phyloP scores from a whole-genome alignment of 2,888 invertebrate genomes.

The Nipponacmea schrenckii region DNA sequence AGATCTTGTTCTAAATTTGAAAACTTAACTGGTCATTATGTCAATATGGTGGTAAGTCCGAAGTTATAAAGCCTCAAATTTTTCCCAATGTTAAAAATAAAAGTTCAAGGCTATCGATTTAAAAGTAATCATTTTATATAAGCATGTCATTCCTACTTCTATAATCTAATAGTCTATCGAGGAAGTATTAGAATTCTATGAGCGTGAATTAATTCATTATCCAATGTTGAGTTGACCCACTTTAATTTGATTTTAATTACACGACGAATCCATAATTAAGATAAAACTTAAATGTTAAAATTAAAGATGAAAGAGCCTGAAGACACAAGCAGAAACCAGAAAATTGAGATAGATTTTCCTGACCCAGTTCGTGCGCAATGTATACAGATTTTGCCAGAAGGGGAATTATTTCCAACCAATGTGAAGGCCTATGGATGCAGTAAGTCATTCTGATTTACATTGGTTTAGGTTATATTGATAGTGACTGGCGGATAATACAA shows the following conservation, averaged over 20 bases:
- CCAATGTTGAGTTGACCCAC: too few relatives aligned
- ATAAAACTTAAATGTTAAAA: neutral
- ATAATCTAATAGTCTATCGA: too few relatives aligned
- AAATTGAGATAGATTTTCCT: slow-evolving; percentile 12
- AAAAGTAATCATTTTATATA: too few relatives aligned
- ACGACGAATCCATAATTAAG: too few relatives aligned
- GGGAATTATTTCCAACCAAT: slow-evolving; percentile 17
- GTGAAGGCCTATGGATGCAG: slow-evolving; percentile 31
- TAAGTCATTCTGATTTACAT: slow-evolving; percentile 17
- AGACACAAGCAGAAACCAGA: slow-evolving; percentile 6
- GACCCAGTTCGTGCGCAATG: slow-evolving; percentile 30
- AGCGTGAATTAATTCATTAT: too few relatives aligned
- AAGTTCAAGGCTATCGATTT: too few relatives aligned
- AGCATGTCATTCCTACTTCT: too few relatives aligned
- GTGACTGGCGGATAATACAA: too few relatives aligned
- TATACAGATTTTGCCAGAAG: slow-evolving; percentile 24
- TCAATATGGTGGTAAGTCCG: neutral
- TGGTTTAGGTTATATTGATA: neutral
- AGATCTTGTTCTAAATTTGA: slow-evolving; percentile 1
- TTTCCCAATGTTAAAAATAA: too few relatives aligned
- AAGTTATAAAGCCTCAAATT: too few relatives aligned
- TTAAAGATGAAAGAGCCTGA: slow-evolving; percentile 12
- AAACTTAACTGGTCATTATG: neutral
- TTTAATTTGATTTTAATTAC: too few relatives aligned
- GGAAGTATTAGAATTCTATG: too few relatives aligned